A percentile compares a stretch with the other conserved stretches of the same genome.
phyloP scores from a whole-genome alignment of 2,888 invertebrate genomes.

The Lacanobia wlatinum region DNA sequence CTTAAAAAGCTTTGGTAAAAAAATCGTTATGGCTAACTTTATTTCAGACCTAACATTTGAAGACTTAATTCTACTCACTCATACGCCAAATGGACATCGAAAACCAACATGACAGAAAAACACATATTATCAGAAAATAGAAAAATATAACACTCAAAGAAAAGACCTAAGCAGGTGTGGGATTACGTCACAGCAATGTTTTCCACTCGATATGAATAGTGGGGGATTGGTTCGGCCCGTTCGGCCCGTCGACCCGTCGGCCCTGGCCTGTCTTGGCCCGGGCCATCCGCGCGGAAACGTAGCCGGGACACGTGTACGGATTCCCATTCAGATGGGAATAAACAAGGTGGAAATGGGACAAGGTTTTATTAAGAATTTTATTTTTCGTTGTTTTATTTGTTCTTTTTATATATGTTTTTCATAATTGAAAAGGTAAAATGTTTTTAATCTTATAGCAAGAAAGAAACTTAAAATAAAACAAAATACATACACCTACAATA shows the following conservation, averaged over 20 bases:
- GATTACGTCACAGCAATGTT: constrained; percentile 63
- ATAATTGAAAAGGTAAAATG: no score
- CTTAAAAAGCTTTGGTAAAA: neutral
- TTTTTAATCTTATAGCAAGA: no score
- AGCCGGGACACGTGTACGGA: constrained; percentile 64
- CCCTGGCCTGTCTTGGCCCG: constrained; percentile 54
- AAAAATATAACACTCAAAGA: constrained; percentile 17
- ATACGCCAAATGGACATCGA: neutral
- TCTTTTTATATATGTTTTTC: no score
- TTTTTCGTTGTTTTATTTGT: constrained; percentile 29
- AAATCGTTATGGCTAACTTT: no score
- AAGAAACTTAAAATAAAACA: no score
- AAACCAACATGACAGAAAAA: neutral
- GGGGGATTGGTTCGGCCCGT: constrained; percentile 57
- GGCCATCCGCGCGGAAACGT: constrained; percentile 63
- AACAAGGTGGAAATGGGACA: constrained; percentile 58
- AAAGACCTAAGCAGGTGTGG: constrained; percentile 53
- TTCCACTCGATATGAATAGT: constrained; percentile 66
- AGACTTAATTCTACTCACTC: neutral
- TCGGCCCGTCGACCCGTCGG: constrained; percentile 37
- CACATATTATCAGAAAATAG: constrained; percentile 15
- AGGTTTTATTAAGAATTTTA: constrained; percentile 44
- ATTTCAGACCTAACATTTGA: neutral
- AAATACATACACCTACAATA: no score
- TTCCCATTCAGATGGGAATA: constrained; percentile 65